Evolutionary conservation across 1,140 invertebrate genomes (phyloP).

Genomic region (Chrysoperla carnea): DNA sequence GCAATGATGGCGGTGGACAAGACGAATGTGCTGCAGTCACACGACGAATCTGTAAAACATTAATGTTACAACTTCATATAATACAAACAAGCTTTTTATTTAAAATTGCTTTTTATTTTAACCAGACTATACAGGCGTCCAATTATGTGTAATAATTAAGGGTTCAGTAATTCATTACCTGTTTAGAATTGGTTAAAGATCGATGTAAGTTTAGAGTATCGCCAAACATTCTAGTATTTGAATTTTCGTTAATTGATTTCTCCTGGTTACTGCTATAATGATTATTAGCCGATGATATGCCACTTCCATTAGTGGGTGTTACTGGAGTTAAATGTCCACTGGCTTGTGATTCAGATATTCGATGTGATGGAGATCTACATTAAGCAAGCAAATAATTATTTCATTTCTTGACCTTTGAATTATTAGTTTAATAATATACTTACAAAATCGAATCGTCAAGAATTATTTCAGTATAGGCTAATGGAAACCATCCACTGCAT

Average conservation of each 20-base stretch:
- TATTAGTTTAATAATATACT: constrained; percentile 8
- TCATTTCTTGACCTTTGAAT: too few relatives aligned
- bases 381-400: too few relatives aligned
- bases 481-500: constrained; percentile 83
- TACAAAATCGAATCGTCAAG: constrained; percentile 36
- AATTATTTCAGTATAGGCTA: constrained; percentile 67
- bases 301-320: constrained; percentile 2
- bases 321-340: background rate
- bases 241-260: constrained; percentile 1
- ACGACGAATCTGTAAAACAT: constrained; percentile 25
- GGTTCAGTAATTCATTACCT: constrained; percentile 23
- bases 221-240: constrained; percentile 33
- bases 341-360: constrained; percentile 6
- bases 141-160: background rate
- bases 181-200: constrained; percentile 24
- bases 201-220: constrained; percentile 30
- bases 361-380: constrained; percentile 13
- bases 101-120: too few relatives aligned
- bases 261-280: constrained; percentile 23
- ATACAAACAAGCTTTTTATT: too few relatives aligned
- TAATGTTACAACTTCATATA: too few relatives aligned
- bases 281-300: constrained; percentile 23
- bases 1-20: constrained; percentile 40
- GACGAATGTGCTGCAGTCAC: constrained; percentile 25
- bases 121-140: too few relatives aligned